A percentile compares a stretch with the other conserved stretches of the same genome.
Conservation (phyloP, 2,797 vertebrate genomes). For the Hypotaenidia okinawae region DNA sequence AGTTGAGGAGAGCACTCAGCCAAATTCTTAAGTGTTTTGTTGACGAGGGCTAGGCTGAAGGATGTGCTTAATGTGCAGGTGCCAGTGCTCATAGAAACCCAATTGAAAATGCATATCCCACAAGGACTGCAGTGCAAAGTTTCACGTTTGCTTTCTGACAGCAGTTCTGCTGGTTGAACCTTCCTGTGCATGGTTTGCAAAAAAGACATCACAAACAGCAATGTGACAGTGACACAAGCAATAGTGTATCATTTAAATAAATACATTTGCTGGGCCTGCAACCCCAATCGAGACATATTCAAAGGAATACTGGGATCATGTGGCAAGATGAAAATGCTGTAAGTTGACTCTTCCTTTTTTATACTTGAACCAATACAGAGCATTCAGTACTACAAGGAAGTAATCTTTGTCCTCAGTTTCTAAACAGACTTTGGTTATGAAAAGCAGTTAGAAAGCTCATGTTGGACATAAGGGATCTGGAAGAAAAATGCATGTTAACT, state of each 20-base stretch:
- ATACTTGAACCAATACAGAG: neutral
- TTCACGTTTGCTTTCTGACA: neutral
- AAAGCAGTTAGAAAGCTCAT: neutral
- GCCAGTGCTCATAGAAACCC: slow-evolving; percentile 13
- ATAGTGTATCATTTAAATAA: neutral
- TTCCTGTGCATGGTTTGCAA: neutral
- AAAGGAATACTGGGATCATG: neutral
- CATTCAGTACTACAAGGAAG: neutral
- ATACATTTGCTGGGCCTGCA: neutral
- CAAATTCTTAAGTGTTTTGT: slow-evolving; percentile 49
- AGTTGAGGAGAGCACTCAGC: slow-evolving; percentile 42
- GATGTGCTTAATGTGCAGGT: slow-evolving; percentile 65
- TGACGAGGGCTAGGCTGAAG: slow-evolving; percentile 34
- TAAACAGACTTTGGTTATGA: neutral
- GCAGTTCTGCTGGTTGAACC: neutral
- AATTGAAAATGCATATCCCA: slow-evolving; percentile 10
- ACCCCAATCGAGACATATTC: neutral
- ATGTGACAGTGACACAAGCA: neutral
- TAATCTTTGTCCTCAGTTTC: neutral
- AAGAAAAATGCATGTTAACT: neutral
- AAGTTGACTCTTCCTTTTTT: neutral
- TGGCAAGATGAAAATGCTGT: neutral
- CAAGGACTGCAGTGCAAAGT: neutral
- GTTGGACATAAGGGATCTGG: neutral
- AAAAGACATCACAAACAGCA: neutral